Conservation (phyloP, 92 coral and sea anemone species). For the Meandrina meandrites region DNA sequence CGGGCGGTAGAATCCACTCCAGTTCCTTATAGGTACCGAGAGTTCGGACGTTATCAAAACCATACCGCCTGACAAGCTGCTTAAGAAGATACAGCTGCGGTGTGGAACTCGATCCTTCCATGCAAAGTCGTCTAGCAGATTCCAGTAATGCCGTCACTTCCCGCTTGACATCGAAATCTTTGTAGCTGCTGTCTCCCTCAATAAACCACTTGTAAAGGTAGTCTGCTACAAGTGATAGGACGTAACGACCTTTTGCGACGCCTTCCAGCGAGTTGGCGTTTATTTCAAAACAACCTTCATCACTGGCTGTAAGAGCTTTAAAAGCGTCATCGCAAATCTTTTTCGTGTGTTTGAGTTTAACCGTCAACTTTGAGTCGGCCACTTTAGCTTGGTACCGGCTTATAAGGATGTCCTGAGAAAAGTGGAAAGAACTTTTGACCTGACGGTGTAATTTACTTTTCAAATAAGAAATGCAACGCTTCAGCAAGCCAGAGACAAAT, state of each 20-base stretch:
- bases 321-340: slow-evolving; percentile 32
- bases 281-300: neutral
- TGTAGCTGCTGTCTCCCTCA: slow-evolving; percentile 7
- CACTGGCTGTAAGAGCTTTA: neutral
- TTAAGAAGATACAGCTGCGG: slow-evolving; percentile 62
- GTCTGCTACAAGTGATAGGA: slow-evolving; percentile 44
- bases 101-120: slow-evolving; percentile 19
- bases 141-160: slow-evolving; percentile 20
- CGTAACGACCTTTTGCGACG: slow-evolving; percentile 51
- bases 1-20: slow-evolving; percentile 67
- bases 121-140: slow-evolving; percentile 47
- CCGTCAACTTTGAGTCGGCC: slow-evolving; percentile 14
- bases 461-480: neutral
- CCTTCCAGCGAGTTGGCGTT: slow-evolving; percentile 40
- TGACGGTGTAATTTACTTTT: neutral
- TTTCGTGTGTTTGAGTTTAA: slow-evolving; percentile 20
- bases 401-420: slow-evolving; percentile 30
- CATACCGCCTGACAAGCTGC: slow-evolving; percentile 69
- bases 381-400: slow-evolving; percentile 39
- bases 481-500: neutral
- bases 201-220: slow-evolving; percentile 22
- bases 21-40: slow-evolving; percentile 53
- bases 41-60: slow-evolving; percentile 57
- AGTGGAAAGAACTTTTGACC: neutral
- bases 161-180: slow-evolving; percentile 8